These are phyloP conservation scores for Nipponia nippon DNA, from an alignment of 2,113 vertebrate genomes.

Conservation along the genomic window DNA sequence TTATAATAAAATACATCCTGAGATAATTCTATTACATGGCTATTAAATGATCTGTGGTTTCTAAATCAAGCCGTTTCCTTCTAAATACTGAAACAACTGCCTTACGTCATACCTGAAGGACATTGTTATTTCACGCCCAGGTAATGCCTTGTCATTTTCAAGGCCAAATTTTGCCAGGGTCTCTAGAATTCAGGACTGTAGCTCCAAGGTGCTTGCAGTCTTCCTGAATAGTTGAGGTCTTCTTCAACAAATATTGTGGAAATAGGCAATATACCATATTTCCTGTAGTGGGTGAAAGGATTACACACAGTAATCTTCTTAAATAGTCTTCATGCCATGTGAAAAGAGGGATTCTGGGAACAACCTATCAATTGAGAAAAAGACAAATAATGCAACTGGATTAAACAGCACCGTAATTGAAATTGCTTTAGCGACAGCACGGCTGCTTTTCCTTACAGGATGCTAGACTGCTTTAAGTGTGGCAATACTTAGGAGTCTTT, in stretches of 20 bases:
- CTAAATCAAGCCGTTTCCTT: not conserved
- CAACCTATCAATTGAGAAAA: not conserved
- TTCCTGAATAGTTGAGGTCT: not conserved
- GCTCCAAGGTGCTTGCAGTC: not conserved
- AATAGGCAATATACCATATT: not conserved
- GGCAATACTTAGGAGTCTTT: not conserved
- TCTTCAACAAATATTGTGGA: not conserved
- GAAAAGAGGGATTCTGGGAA: not conserved
- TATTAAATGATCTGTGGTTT: not conserved
- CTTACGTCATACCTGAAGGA: not conserved
- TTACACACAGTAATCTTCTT: not conserved
- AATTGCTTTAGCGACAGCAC: not conserved
- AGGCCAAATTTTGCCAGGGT: not conserved
- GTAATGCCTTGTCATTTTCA: not conserved
- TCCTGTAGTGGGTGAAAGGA: not conserved
- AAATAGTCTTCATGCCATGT: not conserved
- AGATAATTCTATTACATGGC: not conserved
- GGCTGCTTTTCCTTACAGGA: not conserved
- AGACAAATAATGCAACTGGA: not conserved
- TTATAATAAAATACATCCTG: not conserved
- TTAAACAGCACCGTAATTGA: not conserved
- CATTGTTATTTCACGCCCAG: not conserved
- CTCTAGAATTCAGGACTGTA: not conserved
- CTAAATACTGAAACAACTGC: not conserved
- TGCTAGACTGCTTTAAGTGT: not conserved